Evolutionary conservation across 2,113 vertebrate genomes (phyloP).

Genomic region (Oncorhynchus clarkii): DNA sequence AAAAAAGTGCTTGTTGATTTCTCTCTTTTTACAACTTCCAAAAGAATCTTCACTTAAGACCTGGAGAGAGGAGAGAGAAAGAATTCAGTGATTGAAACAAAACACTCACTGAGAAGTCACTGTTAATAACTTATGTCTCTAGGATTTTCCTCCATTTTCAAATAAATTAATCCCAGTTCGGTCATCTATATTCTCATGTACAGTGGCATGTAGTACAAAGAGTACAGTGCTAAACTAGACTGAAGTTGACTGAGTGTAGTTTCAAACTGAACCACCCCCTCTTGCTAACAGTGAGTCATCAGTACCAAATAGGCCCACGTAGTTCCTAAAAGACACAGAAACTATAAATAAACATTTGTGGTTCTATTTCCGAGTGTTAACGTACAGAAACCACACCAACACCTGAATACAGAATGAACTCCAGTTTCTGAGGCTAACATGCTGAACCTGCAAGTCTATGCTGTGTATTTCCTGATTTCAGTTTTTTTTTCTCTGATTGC

Average conservation of each 20-base stretch:
- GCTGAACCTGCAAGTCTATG: not conserved
- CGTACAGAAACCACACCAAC: not conserved
- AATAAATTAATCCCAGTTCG: not conserved
- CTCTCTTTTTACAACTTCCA: slow-evolving; percentile 33
- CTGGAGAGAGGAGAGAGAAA: slow-evolving; percentile 38
- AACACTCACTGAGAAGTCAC: not conserved
- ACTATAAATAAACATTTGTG: not conserved
- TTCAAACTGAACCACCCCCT: slow-evolving; percentile 38
- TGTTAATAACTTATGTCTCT: not conserved
- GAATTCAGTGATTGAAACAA: not conserved
- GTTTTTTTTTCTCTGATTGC: not conserved
- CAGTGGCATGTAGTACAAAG: not conserved
- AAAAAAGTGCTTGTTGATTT: slow-evolving; percentile 35
- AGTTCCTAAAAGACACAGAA: slow-evolving; percentile 91
- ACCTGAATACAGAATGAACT: not conserved
- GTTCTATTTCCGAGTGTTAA: not conserved
- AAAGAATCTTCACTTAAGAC: slow-evolving; percentile 20
- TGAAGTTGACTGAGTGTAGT: slow-evolving; percentile 1
- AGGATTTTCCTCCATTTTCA: not conserved
- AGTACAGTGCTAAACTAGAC: not conserved
- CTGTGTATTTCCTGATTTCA: not conserved
- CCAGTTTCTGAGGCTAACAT: not conserved
- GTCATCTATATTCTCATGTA: not conserved
- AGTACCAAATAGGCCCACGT: slow-evolving; percentile 79
- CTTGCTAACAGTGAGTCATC: slow-evolving; percentile 82